A percentile compares a stretch with the other conserved stretches of the same genome.
Evolutionary conservation across 2,888 invertebrate genomes (phyloP).

Genomic region (Heteromyza rotundicornis): DNA sequence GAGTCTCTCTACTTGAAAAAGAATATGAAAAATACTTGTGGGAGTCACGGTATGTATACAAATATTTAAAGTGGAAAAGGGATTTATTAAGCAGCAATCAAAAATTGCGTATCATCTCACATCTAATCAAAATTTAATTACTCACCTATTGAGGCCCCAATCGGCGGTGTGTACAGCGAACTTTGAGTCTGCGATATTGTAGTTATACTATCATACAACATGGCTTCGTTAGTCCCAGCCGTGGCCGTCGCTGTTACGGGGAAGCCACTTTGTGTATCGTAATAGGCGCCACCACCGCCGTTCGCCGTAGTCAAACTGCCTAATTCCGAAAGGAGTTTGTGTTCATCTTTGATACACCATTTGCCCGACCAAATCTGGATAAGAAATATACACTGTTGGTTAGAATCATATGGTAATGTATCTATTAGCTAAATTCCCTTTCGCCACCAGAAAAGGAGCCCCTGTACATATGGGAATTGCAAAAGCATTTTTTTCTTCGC

Average conservation of each 20-base stretch:
- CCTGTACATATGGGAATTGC: too few species aligned
- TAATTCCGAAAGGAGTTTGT: conserved; percentile 83
- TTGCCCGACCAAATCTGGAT: conserved; percentile 84
- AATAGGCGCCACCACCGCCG: conserved; percentile 58
- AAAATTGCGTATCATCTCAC: too few species aligned
- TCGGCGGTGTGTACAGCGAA: conserved; percentile 78
- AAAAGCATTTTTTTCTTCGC: neutral
- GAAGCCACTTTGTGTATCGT: conserved; percentile 65
- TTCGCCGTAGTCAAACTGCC: conserved; percentile 68
- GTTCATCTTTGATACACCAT: conserved; percentile 91
- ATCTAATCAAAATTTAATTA: too few species aligned
- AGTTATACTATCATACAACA: conserved; percentile 74
- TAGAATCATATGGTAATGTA: too few species aligned
- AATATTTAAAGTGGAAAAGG: too few species aligned
- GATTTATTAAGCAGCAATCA: too few species aligned
- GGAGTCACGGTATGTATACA: too few species aligned
- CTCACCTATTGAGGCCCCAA: conserved; percentile 74
- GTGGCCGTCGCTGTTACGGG: conserved; percentile 41
- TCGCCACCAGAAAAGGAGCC: neutral
- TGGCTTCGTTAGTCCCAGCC: conserved; percentile 64
- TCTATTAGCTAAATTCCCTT: neutral
- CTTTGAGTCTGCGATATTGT: conserved; percentile 77
- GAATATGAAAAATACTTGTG: too few species aligned
- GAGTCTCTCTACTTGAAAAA: too few species aligned
- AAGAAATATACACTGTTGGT: neutral